Evolutionary conservation across 2,113 vertebrate species (phyloP).

Genomic region (Istiophorus platypterus): DNA sequence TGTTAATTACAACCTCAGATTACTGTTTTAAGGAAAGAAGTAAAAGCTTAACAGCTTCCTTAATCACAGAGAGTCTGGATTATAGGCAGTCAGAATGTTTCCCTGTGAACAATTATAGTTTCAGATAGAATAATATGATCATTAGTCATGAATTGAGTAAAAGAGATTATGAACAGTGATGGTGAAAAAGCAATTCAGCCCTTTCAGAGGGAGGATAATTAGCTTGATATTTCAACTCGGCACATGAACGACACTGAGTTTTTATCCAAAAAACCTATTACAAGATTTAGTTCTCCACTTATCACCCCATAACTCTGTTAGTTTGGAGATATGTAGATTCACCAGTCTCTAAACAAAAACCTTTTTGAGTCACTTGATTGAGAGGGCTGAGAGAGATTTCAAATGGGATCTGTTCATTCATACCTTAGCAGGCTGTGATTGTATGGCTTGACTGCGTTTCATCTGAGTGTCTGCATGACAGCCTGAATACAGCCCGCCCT

Average conservation of each 20-base stretch:
- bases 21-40: background rate
- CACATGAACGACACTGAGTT: conserved; percentile 9
- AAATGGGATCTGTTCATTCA: conserved; percentile 60
- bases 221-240: conserved; percentile 16
- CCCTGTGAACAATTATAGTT: conserved; percentile 42
- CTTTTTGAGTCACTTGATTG: conserved; percentile 47
- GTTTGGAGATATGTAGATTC: conserved; percentile 20
- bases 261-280: conserved; percentile 15
- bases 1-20: background rate
- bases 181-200: conserved; percentile 26
- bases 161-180: conserved; percentile 15
- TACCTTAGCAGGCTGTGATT: conserved; percentile 49
- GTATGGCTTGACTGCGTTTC: conserved; percentile 46
- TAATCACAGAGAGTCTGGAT: background rate
- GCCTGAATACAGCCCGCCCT: conserved; percentile 79
- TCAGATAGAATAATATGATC: conserved; percentile 40
- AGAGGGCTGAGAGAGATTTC: conserved; percentile 7
- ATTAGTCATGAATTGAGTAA: conserved; percentile 43
- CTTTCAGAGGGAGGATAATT: conserved; percentile 28
- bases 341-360: conserved; percentile 9
- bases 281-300: conserved; percentile 13
- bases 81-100: conserved; percentile 24
- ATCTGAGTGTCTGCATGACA: conserved; percentile 68
- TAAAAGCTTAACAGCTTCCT: background rate
- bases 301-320: background rate